These are phyloP conservation scores for Strix aluco DNA, from an alignment of 2,113 vertebrate species.

Conservation along the genomic window DNA sequence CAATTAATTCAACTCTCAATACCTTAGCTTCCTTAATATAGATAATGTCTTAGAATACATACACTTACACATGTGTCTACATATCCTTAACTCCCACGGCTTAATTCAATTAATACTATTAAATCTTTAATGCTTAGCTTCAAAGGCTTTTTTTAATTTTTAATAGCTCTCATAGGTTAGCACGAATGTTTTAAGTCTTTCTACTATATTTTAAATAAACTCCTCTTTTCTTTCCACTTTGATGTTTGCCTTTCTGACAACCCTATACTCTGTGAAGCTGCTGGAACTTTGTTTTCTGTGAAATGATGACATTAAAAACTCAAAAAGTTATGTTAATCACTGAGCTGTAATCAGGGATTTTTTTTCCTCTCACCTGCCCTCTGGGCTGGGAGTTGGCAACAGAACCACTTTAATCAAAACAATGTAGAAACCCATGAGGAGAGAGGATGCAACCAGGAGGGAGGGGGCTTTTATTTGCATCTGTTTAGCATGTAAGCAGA, in stretches of 20 bases:
- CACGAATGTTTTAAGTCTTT: background rate
- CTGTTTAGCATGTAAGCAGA: background rate
- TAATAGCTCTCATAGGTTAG: slow-evolving; percentile 55
- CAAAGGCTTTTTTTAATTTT: slow-evolving; percentile 49
- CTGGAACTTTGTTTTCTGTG: slow-evolving; percentile 1
- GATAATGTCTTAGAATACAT: background rate
- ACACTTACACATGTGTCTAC: slow-evolving; percentile 51
- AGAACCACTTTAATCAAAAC: slow-evolving; percentile 48
- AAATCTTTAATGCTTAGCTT: slow-evolving; percentile 66
- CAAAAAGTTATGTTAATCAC: slow-evolving; percentile 38
- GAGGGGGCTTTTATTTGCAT: slow-evolving; percentile 42
- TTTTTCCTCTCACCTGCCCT: slow-evolving; percentile 53
- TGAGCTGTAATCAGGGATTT: slow-evolving; percentile 18
- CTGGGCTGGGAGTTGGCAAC: slow-evolving; percentile 55
- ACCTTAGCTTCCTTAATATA: background rate
- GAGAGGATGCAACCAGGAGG: background rate
- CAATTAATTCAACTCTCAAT: background rate
- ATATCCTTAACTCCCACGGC: slow-evolving; percentile 53
- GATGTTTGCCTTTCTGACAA: slow-evolving; percentile 42
- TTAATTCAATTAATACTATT: slow-evolving; percentile 62
- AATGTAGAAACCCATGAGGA: slow-evolving; percentile 24
- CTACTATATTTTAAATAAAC: slow-evolving; percentile 56
- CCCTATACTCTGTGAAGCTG: background rate
- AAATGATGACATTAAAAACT: background rate
- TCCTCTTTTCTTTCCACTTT: slow-evolving; percentile 35